Base-by-base conservation (phyloP, 2,888 invertebrate genomes). In the Himalopsyche japonica region DNA sequence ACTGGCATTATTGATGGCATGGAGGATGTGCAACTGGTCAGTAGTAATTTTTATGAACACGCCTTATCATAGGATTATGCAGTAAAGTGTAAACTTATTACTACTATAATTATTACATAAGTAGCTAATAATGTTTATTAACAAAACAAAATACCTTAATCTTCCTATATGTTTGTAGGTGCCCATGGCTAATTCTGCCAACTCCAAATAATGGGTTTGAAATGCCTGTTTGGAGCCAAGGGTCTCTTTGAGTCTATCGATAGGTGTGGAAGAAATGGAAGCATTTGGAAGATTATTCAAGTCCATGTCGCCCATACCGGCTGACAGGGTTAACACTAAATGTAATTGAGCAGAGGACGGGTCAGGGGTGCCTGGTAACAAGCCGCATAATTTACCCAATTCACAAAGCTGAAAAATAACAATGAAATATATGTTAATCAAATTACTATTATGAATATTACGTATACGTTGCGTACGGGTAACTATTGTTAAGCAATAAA, bases 141-240 rank as follows among this genome's bases (percentile, higher is more conserved):
- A 32, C 37, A 37, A 37, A 37, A 37, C 37, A 37, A 37, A 37
- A 49, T 12, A 92, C 89, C 95, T 92, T 88, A 94, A 89, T 85
- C 96, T 93, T 0, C 96, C 96, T 87, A 98, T 98, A 91, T 98
- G 98, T 89, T 99, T 99, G 89, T 97, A 98, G 0, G 98, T 98
- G 81, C 98, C 98, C 94, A 98, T 98, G 0, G 98, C 98, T 86
- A 98, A 91, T 90, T 99, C 99, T 0, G 98, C 97, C 85, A 98
- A 91, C 90, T 98, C 98, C 89, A 98, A 91, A 89, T 98, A 99
- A 88, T 97, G 95, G 89, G 96, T 97, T 88, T 97, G 96, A 89
- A 98, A 99, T 80, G 95, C 94, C 83, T 95, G 95, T 89, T 97
- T 96, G 15, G 98, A 98, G 82, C 98, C 97, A 3, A 99, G 91